Conservation (phyloP, 1,140 invertebrate species). For the Diorhabda elongata region DNA sequence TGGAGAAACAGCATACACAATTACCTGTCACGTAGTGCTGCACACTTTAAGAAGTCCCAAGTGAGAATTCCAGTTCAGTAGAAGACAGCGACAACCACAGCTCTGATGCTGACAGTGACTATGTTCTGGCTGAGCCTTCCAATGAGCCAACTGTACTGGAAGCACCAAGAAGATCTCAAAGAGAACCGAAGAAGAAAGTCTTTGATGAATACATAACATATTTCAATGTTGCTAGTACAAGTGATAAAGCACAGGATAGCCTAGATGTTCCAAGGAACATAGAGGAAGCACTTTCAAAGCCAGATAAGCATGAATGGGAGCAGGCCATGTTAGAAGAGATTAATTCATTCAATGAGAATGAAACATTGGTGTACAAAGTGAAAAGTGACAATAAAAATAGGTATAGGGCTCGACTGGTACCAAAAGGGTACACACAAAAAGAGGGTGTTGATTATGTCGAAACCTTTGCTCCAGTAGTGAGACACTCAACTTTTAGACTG, state of each 20-base stretch:
- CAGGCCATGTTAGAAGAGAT: slow-evolving; percentile 37
- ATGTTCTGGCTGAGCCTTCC: neutral
- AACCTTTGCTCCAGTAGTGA: slow-evolving; percentile 31
- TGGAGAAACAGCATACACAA: too few relatives aligned
- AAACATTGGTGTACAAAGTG: slow-evolving; percentile 40
- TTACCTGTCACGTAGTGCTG: too few relatives aligned
- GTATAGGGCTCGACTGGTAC: slow-evolving; percentile 43
- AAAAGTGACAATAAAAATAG: slow-evolving; percentile 31
- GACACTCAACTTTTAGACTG: slow-evolving; percentile 39
- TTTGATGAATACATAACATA: slow-evolving; percentile 23
- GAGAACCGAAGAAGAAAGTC: slow-evolving; percentile 18
- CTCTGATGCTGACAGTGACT: neutral
- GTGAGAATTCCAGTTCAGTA: too few relatives aligned
- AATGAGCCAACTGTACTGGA: neutral
- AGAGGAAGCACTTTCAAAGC: slow-evolving; percentile 31
- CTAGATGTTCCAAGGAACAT: neutral
- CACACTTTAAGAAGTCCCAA: too few relatives aligned
- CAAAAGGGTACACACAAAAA: slow-evolving; percentile 39
- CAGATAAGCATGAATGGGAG: slow-evolving; percentile 31
- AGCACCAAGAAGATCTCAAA: slow-evolving; percentile 21
- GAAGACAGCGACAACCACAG: too few relatives aligned
- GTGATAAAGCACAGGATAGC: slow-evolving; percentile 12
- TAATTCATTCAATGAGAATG: slow-evolving; percentile 37
- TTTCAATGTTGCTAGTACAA: neutral
- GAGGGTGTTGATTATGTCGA: slow-evolving; percentile 32